Evolutionary conservation across 2,113 vertebrate genomes (phyloP), one percentile per base, ranked within the genome.

Genomic region (Amphilophus citrinellus): DNA sequence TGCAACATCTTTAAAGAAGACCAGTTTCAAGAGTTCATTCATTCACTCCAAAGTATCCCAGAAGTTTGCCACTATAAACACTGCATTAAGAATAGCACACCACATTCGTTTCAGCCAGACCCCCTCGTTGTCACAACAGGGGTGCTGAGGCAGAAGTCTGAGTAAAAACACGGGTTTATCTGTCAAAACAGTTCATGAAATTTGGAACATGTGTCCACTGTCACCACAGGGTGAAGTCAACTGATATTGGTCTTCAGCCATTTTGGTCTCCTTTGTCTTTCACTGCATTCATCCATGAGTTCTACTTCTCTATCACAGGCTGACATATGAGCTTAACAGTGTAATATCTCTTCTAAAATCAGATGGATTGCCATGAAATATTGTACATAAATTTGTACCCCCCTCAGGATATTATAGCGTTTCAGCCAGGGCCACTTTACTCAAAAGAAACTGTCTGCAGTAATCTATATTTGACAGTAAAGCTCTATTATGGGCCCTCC

Each of bases 1-100:
- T 37, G 75, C 53, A 61, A 50, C 68, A 73, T 82, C 68, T 76
- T 81, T 65, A 50, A 68, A 77, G 10, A 35, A 39, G 50, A 59
- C n/a, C 42, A 35, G 30, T 27, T 3, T 56, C 14, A 50, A 5
- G 17, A 76, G 13, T 65, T 61, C 6, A 20, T 65, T 61, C 6
- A 20, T 27, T 57, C 77, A 58, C n/a, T 53, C 9, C 32, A 17
- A 7, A 32, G 15, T 18, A 11, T 10, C n/a, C 3, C 35, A 15
- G 32, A 58, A 59, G 56, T 2, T 59, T 22, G n/a, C 10, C 32
- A 73, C 57, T 24, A 17, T 39, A 10, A n/a, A 11, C 27, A 22
- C 7, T 71, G 20, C 2, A 18, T 20, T 35, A 59, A 71, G n/a
- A 35, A 1, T 18, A 60, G 35, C 42, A 22, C n/a, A n/a, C 22